Base-by-base conservation (phyloP, 2,113 vertebrate genomes). In the Paramisgurnus dabryanus region DNA sequence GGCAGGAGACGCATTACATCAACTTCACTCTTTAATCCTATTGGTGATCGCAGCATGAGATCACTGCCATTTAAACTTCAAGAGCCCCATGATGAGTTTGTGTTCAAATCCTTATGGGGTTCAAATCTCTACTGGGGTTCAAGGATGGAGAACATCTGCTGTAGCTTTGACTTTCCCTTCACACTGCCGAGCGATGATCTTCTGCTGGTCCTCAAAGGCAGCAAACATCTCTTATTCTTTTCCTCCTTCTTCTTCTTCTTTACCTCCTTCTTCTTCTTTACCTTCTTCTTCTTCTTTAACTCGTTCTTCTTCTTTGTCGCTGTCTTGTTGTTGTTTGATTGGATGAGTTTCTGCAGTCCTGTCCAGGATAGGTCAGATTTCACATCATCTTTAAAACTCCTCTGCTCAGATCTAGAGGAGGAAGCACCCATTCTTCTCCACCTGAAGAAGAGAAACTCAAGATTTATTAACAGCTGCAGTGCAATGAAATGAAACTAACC, bases 341-440 rank as follows among this genome's bases (percentile, higher is more conserved):
- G 43, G 43, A 45, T 45, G 43, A 45, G 43, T 8, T 45, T 45
- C 43, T 45, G 6, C 43, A 92, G 85, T 8, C 77, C 61, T 1
- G 8, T 49, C 65, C 83, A 87, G 41, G 82, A 70, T 41, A 87
- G 0, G 18, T 78, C 74, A 0, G 87, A 67, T 39, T 39, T 60
- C 5, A 61, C 12, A 6, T 78, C 50, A 6, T 22, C 72, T 73
- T 74, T 64, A 79, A 83, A 73, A 34, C 27, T 34, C 27, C 27
- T 87, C 87, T 64, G 15, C 74, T 66, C 4, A 75, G 53, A 11
- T 4, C 12, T 86, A 0, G 84, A 89, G 73, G 83, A 78, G 43
- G 84, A 84, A 6, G 69, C 77, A 2, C 86, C 90, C 91, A 90
- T 92, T 40, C 39, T 10, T 4, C 70, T 60, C 53, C 17, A 72